phyloP scores from a whole-genome alignment of 2,888 invertebrate genomes.

The Drosophila mimetica region DNA sequence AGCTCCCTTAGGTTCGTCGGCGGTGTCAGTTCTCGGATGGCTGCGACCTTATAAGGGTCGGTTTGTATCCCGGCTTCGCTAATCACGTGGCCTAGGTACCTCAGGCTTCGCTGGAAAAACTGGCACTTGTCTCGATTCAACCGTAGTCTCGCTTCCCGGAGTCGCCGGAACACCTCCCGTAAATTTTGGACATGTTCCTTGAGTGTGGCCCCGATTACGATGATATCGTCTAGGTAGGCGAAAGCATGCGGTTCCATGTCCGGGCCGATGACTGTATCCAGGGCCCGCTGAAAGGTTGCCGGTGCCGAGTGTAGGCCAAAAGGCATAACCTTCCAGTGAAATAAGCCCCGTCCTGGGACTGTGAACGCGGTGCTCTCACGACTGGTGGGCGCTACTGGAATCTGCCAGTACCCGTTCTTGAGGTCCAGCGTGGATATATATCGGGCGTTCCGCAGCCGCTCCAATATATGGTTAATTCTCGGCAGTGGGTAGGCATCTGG shows the following conservation, averaged over 20 bases:
- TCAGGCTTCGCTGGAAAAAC: background rate
- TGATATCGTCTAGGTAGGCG: constrained; percentile 9
- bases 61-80: background rate
- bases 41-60: background rate
- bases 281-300: background rate
- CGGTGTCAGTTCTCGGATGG: background rate
- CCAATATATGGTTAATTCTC: background rate
- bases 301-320: too few relatives aligned
- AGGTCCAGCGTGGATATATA: too few relatives aligned
- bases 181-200: background rate
- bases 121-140: too few relatives aligned
- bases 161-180: background rate
- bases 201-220: background rate
- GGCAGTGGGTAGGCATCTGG: background rate
- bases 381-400: too few relatives aligned
- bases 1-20: too few relatives aligned
- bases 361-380: too few relatives aligned
- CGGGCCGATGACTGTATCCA: constrained; percentile 6
- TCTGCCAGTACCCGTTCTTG: too few relatives aligned
- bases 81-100: background rate
- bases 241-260: constrained; percentile 18
- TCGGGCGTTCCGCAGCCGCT: background rate
- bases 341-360: too few relatives aligned
- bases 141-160: too few relatives aligned
- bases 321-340: too few relatives aligned